phyloP scores from a whole-genome alignment of 2,113 vertebrate species.

The zebrafish (Danio rerio) region DNA sequence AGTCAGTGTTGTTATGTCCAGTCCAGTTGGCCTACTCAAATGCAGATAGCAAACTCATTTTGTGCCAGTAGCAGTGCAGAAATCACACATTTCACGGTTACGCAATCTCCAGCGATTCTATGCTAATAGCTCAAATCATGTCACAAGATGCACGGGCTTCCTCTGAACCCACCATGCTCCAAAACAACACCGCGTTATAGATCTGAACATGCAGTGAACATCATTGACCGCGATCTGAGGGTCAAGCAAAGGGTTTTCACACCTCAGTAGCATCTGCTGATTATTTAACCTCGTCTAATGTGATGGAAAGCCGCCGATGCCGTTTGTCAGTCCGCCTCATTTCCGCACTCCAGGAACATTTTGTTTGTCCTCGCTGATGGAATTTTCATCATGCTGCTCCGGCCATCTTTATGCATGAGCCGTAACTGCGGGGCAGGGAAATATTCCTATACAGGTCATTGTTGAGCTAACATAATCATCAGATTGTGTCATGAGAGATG shows the following conservation, averaged over 20 bases:
- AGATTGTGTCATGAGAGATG: conserved; percentile 45
- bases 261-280: background rate
- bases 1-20: conserved; percentile 13
- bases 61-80: background rate
- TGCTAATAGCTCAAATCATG: conserved; percentile 1
- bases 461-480: conserved; percentile 47
- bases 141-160: background rate
- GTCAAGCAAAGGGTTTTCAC: conserved; percentile 21
- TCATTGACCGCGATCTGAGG: conserved; percentile 40
- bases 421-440: conserved; percentile 18
- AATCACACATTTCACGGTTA: background rate
- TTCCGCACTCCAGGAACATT: conserved; percentile 42
- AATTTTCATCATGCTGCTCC: conserved; percentile 39
- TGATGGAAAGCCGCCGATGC: conserved; percentile 14
- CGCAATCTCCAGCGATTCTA: background rate
- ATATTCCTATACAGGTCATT: conserved; percentile 32
- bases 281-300: conserved; percentile 37
- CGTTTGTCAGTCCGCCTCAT: conserved; percentile 33
- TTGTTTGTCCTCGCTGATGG: conserved; percentile 48
- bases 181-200: conserved; percentile 18
- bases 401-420: conserved; percentile 17
- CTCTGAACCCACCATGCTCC: conserved; percentile 12
- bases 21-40: background rate
- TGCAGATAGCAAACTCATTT: background rate
- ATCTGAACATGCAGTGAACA: conserved; percentile 13